Base-by-base conservation (phyloP, 2,797 vertebrate genomes). In the Dipus sagitta region DNA sequence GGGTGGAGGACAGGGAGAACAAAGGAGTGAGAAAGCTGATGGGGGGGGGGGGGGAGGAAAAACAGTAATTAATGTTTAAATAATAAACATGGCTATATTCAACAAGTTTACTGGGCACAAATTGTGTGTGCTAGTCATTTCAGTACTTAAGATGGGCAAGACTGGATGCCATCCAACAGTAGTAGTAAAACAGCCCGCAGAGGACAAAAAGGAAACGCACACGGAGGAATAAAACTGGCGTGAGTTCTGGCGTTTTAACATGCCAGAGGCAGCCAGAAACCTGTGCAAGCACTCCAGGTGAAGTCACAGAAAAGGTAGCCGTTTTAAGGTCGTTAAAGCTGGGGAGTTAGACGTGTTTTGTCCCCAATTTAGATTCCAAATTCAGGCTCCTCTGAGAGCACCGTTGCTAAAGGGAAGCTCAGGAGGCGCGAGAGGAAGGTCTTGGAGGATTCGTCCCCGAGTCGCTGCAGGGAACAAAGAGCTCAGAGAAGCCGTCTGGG, bases 281-380 rank as follows among this genome's bases (percentile, higher is more conserved):
- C 62, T 34, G 81, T 88, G 54, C 90, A 42, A 83, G 92, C 70
- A 78, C 62, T 77, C 75, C 84, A 94, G 18, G 54, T 93, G 64
- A 85, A 32, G 42, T 85, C 78, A 68, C 72, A 79, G 26, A 87
- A 60, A n/a, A 47, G 20, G 24, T 78, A 60, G 32, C 8, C 58
- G 64, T 79, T 82, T 93, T 62, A 91, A 77, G 58, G 75, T 67
- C 70, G 93, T 88, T 86, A 24, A 88, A 52, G 76, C 75, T 87
- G 71, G 65, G 65, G 67, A 86, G 81, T 64, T 30, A 28, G 4
- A 60, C 8, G 24, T 60, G 38, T 82, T 80, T 88, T 74, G 62
- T 76, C 64, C 26, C 18, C 65, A 13, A 15, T 12, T 15, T 32
- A 47, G 28, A 54, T 78, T 26, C 20, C 17, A 4, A 77, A 38